Evolutionary conservation across 2,888 invertebrate species (phyloP), one percentile per base, ranked within the genome.

Genomic region (Theodoxus fluviatilis): DNA sequence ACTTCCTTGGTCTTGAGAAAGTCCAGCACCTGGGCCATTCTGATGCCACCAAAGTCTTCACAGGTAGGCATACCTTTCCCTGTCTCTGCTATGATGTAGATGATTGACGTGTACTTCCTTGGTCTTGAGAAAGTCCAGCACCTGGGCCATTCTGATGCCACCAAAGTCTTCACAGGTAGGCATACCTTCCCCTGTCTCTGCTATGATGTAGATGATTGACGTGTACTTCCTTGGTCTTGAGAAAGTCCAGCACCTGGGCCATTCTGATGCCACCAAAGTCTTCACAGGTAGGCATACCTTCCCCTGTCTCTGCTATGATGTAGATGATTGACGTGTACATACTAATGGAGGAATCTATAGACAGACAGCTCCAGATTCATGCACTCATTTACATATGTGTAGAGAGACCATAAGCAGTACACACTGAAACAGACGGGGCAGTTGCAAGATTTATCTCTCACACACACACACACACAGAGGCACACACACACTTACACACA

Each of bases 241-340:
- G 87, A 94, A 93, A 88, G 92, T 94, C 1, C 88, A 94, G 73
- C 90, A 92, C 75, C 89, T 98, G 69, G 92, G 92, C 75, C 94
- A 95, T 89, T 92, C 94, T 2, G 91, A 94, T 90, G 95, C 94
- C 87, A 88, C 86, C 70, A 75, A 66, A 55, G 80, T 88, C 4
- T 87, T 82, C 70, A 81, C 83, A 71, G 82, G 86, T 85, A 63
- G 15, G 47, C 9, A n/a, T n/a, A n/a, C n/a, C n/a, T n/a, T n/a
- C n/a, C 15, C 18, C 9, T n/a, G 76, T n/a, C n/a, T n/a, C n/a
- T n/a, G n/a, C n/a, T n/a, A n/a, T n/a, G n/a, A n/a, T n/a, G n/a
- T n/a, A n/a, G n/a, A n/a, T n/a, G n/a, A 98, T 97, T 89, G 98
- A 97, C 88, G 93, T 93, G 12, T 91, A 96, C 86, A 94, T 96